phyloP scores from a whole-genome alignment of 2,888 invertebrate species.

The Tricholauxania praeusta region DNA sequence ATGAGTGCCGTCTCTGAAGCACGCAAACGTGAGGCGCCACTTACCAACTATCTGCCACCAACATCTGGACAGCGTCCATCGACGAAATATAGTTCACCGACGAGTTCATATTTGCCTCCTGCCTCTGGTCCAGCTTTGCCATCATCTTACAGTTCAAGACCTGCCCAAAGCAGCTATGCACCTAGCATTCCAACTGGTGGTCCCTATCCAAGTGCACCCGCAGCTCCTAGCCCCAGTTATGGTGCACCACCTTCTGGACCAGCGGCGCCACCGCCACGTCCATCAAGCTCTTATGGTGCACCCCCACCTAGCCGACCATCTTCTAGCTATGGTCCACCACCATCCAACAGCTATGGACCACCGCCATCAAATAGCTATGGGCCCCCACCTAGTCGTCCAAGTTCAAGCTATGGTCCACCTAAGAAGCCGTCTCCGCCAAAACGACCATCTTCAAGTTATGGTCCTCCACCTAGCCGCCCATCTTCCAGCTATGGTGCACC shows the following conservation, averaged over 20 bases:
- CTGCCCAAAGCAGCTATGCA: slow-evolving; percentile 62
- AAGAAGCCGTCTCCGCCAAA: slow-evolving; percentile 50
- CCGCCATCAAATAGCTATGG: slow-evolving; percentile 54
- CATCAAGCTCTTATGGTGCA: slow-evolving; percentile 61
- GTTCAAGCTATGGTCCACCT: slow-evolving; percentile 64
- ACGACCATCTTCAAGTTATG: slow-evolving; percentile 43
- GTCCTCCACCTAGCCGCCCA: slow-evolving; percentile 65
- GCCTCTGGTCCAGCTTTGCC: slow-evolving; percentile 63
- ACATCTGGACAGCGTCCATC: slow-evolving; percentile 67
- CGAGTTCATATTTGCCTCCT: slow-evolving; percentile 72
- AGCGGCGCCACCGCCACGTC: slow-evolving; percentile 51
- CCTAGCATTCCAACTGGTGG: slow-evolving; percentile 50
- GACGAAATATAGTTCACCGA: slow-evolving; percentile 65
- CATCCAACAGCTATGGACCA: slow-evolving; percentile 61
- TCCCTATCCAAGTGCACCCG: slow-evolving; percentile 42
- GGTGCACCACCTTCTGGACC: slow-evolving; percentile 52
- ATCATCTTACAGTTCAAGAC: slow-evolving; percentile 27
- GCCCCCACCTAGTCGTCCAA: slow-evolving; percentile 57
- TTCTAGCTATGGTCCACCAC: slow-evolving; percentile 63
- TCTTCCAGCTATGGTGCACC: slow-evolving; percentile 70
- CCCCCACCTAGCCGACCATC: slow-evolving; percentile 49
- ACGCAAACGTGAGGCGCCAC: slow-evolving; percentile 66
- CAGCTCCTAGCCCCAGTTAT: slow-evolving; percentile 65
- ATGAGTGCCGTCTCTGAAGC: slow-evolving; percentile 51
- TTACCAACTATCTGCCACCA: slow-evolving; percentile 63